These are phyloP conservation scores for Halictus ligatus DNA, from an alignment of 2,888 invertebrate genomes.

Conservation along the genomic window DNA sequence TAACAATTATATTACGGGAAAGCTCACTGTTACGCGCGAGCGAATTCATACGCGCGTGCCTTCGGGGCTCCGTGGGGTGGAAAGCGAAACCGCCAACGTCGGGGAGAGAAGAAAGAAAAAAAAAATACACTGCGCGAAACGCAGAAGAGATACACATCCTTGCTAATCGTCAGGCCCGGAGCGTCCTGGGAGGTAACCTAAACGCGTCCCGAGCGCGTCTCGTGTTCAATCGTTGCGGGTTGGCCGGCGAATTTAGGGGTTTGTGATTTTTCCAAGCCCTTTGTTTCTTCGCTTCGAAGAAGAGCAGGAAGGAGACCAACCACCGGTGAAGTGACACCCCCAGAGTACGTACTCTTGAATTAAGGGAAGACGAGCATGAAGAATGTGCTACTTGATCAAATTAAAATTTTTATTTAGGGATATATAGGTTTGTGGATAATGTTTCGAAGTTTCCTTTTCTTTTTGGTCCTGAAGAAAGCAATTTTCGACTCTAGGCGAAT, in stretches of 20 bases:
- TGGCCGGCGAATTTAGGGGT: no score
- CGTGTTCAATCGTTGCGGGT: no score
- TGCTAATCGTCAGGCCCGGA: neutral
- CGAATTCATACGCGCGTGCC: slow-evolving; percentile 81
- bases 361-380: no score
- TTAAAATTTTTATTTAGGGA: neutral
- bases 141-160: neutral
- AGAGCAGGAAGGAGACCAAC: no score
- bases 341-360: neutral
- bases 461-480: neutral
- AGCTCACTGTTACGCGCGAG: slow-evolving; percentile 80
- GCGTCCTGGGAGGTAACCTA: neutral
- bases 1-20: slow-evolving; percentile 83
- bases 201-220: neutral
- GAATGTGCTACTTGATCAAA: no score
- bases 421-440: no score
- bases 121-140: slow-evolving; percentile 15
- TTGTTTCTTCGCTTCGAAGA: no score
- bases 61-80: slow-evolving; percentile 45
- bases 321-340: no score
- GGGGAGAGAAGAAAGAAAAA: slow-evolving; percentile 49
- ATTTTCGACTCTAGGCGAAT: no score
- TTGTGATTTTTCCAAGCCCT: no score
- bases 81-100: slow-evolving; percentile 27
- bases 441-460: no score